A percentile compares a stretch with the other conserved stretches of the same genome.
Conservation (phyloP, 2,113 vertebrate genomes). For the Eurypyga helias region DNA sequence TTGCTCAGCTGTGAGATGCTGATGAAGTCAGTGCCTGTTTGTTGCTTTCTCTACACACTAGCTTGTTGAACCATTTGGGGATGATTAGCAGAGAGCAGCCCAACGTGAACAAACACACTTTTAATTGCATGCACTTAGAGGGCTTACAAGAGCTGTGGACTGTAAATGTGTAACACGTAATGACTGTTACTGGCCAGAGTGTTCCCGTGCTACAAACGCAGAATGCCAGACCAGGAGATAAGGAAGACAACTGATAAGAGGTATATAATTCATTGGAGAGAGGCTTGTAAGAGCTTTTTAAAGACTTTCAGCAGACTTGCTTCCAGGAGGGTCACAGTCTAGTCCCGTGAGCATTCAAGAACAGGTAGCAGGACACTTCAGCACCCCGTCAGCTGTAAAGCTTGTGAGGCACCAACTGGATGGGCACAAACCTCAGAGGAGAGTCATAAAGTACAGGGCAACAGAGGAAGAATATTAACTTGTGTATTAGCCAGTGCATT, state of each 20-base stretch:
- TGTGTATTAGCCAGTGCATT: neutral
- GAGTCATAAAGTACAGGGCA: neutral
- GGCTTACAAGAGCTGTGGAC: neutral
- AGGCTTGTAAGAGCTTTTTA: neutral
- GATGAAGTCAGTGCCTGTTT: neutral
- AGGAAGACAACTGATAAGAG: neutral
- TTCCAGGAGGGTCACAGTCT: neutral
- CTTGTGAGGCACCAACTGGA: neutral
- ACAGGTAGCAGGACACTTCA: neutral
- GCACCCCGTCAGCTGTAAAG: accelerated
- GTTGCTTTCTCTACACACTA: neutral
- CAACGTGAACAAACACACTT: neutral
- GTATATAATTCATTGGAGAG: neutral
- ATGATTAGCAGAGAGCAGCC: neutral
- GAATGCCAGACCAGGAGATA: neutral
- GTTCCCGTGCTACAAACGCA: neutral
- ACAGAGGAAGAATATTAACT: neutral
- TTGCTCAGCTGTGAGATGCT: neutral
- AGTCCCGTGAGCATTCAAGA: neutral
- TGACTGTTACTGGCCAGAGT: neutral
- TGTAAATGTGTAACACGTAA: neutral
- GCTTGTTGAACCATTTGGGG: neutral
- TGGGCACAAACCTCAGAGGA: neutral
- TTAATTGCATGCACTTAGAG: neutral
- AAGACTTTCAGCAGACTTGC: neutral